These are phyloP conservation scores for Scophthalmus maximus DNA, from an alignment of 2,113 vertebrate genomes.

Conservation along the genomic window DNA sequence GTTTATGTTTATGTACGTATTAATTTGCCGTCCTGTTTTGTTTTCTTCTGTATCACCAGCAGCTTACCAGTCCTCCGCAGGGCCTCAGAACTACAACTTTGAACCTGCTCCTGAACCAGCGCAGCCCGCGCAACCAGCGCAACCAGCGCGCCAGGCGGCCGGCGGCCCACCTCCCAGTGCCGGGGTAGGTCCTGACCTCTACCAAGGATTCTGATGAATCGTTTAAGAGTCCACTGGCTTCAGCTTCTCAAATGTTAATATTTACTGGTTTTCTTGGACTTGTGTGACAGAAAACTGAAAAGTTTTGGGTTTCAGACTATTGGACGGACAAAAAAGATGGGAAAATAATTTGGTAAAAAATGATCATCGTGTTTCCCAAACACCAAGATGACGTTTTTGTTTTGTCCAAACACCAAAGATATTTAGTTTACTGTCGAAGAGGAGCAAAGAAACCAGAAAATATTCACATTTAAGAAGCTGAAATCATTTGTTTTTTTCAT, in stretches of 20 bases:
- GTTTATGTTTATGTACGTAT: not conserved
- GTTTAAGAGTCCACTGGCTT: not conserved
- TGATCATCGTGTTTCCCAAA: no score
- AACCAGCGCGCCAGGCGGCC: slow-evolving; percentile 73
- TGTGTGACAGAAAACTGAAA: not conserved
- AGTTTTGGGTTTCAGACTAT: not conserved
- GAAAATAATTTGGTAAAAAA: no score
- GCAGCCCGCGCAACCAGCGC: no score
- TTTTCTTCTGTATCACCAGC: slow-evolving; percentile 28
- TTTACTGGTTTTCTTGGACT: not conserved
- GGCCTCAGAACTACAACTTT: slow-evolving; percentile 78
- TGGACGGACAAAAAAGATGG: not conserved
- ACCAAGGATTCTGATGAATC: no score
- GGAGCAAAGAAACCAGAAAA: no score
- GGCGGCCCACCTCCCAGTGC: slow-evolving; percentile 74
- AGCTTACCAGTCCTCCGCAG: slow-evolving; percentile 71
- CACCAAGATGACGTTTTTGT: no score
- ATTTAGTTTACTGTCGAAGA: no score
- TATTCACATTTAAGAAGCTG: no score
- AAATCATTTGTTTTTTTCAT: no score
- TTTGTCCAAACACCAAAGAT: no score
- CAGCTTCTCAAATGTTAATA: not conserved
- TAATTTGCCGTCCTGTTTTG: not conserved
- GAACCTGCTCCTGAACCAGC: slow-evolving; percentile 74
- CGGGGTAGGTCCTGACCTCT: slow-evolving; percentile 77